These are phyloP conservation scores for Drosophila truncata DNA, from an alignment of 1,140 invertebrate genomes.

Conservation along the genomic window DNA sequence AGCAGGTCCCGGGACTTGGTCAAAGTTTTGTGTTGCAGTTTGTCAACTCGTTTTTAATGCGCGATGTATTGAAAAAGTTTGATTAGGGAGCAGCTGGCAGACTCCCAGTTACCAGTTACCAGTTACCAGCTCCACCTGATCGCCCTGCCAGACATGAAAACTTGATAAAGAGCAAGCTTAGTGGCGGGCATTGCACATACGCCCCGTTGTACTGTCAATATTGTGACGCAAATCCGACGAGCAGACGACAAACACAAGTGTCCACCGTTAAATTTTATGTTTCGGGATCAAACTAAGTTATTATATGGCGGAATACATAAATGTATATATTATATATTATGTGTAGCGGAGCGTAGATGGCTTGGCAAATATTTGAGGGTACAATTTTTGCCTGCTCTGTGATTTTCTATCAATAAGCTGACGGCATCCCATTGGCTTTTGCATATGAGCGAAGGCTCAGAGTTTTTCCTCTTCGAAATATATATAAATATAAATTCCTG, in stretches of 20 bases:
- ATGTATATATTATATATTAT: slow-evolving; percentile 23
- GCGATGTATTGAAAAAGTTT: slow-evolving; percentile 77
- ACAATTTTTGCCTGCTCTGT: slow-evolving; percentile 37
- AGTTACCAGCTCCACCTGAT: slow-evolving; percentile 49
- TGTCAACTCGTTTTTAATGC: slow-evolving; percentile 74
- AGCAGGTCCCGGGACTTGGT: slow-evolving; percentile 56
- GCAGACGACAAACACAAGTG: slow-evolving; percentile 63
- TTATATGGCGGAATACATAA: slow-evolving; percentile 40
- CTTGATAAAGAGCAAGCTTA: slow-evolving; percentile 43
- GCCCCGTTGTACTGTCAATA: slow-evolving; percentile 63
- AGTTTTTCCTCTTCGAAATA: slow-evolving; percentile 42
- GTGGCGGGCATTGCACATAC: slow-evolving; percentile 47
- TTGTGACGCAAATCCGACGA: slow-evolving; percentile 43
- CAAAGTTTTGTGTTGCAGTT: slow-evolving; percentile 73
- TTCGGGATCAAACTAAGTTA: slow-evolving; percentile 72
- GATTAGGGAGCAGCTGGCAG: slow-evolving; percentile 69
- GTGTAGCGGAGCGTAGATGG: not conserved
- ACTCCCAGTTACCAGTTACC: slow-evolving; percentile 25
- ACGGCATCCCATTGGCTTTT: slow-evolving; percentile 53
- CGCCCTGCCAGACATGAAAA: slow-evolving; percentile 45
- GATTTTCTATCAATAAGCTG: slow-evolving; percentile 73
- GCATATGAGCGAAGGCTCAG: slow-evolving; percentile 63
- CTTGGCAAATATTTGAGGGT: slow-evolving; percentile 51
- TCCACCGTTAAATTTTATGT: slow-evolving; percentile 68
- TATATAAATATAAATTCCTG: slow-evolving; percentile 67